A percentile compares a stretch with the other conserved stretches of the same genome.
Evolutionary conservation across 2,888 invertebrate genomes (phyloP).

Genomic region (Petrophora chlorosata): DNA sequence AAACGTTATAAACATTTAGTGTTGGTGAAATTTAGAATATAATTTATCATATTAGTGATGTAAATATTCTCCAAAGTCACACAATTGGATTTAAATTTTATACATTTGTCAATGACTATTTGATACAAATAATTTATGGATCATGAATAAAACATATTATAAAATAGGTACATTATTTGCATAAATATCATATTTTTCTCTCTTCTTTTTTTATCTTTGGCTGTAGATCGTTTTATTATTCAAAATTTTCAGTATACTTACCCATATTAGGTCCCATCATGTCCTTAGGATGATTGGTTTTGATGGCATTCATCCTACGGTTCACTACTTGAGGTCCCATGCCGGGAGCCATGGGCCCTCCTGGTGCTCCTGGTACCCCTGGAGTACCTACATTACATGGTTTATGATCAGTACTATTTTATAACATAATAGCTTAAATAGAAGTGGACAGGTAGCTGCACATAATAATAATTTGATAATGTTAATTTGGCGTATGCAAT

Average conservation of each 20-base stretch:
- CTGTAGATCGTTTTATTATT: too few relatives aligned
- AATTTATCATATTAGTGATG: constrained; percentile 15
- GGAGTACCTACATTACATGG: constrained; percentile 43
- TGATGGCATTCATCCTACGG: constrained; percentile 93
- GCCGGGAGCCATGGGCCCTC: constrained; percentile 77
- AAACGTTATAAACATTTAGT: not conserved
- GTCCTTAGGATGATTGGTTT: constrained; percentile 93
- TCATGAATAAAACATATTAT: not conserved
- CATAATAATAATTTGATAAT: too few relatives aligned
- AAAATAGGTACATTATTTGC: too few relatives aligned
- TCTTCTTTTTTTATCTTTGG: too few relatives aligned
- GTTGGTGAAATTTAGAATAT: too few relatives aligned
- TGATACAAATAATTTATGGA: not conserved
- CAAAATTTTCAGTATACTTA: constrained; percentile 65
- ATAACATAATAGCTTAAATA: too few relatives aligned
- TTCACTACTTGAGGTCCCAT: constrained; percentile 85
- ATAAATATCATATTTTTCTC: too few relatives aligned
- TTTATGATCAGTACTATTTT: not conserved
- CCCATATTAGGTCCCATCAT: constrained; percentile 91
- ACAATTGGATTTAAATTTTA: constrained; percentile 27
- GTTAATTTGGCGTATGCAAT: too few relatives aligned
- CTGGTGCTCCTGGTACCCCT: constrained; percentile 69
- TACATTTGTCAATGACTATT: constrained; percentile 21
- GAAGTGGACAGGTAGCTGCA: too few relatives aligned
- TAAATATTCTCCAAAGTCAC: constrained; percentile 26